Evolutionary conservation across 1,140 invertebrate genomes (phyloP).

Genomic region (Aphaenogaster rudis): DNA sequence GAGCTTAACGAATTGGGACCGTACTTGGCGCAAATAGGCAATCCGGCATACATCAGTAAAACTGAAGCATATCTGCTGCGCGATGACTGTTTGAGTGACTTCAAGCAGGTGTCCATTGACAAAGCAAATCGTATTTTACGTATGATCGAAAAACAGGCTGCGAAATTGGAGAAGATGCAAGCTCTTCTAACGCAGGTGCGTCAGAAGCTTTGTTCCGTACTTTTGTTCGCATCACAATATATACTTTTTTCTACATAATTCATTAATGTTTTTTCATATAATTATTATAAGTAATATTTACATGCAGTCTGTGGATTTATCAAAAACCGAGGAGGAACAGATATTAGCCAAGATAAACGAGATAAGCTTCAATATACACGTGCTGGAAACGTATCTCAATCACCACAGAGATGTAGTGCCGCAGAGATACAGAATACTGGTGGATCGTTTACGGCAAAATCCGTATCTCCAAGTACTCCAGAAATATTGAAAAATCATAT

Average conservation of each 20-base stretch:
- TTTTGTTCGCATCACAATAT: not conserved
- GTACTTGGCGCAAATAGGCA: constrained; percentile 87
- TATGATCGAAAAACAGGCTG: constrained; percentile 84
- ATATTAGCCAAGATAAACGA: constrained; percentile 83
- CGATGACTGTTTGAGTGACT: constrained; percentile 87
- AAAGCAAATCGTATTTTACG: constrained; percentile 87
- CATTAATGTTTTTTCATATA: not conserved
- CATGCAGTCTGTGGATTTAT: constrained; percentile 79
- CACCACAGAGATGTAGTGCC: constrained; percentile 83
- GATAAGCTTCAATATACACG: constrained; percentile 82
- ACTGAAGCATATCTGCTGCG: constrained; percentile 83
- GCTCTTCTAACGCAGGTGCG: constrained; percentile 74
- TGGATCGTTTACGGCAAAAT: constrained; percentile 68
- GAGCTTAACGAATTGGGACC: constrained; percentile 88
- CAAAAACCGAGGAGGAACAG: constrained; percentile 83
- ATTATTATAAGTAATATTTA: constrained; percentile 31
- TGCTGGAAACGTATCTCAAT: constrained; percentile 84
- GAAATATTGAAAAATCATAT: constrained; percentile 6
- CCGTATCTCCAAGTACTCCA: constrained; percentile 52
- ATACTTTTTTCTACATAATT: not conserved
- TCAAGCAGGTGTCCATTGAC: constrained; percentile 86
- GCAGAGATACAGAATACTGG: constrained; percentile 77
- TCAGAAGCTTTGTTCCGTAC: not conserved
- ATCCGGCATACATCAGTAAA: constrained; percentile 79
- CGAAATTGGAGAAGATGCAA: constrained; percentile 73